These are phyloP conservation scores for Amphibalanus amphitrite DNA, from an alignment of 1,140 invertebrate species.

Conservation along the genomic window DNA sequence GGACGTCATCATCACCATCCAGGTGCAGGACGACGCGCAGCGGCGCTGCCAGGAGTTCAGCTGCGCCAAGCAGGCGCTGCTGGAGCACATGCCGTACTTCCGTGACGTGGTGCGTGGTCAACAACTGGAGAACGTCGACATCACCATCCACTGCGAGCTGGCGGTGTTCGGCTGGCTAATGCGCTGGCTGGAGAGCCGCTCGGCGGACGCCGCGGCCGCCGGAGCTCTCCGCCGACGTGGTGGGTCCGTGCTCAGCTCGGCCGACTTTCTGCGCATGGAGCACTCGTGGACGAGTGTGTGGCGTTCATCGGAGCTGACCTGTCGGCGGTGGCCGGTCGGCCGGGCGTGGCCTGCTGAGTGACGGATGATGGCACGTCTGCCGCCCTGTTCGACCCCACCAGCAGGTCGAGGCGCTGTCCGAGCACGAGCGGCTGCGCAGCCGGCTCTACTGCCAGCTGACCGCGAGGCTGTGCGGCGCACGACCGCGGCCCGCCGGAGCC, in stretches of 20 bases:
- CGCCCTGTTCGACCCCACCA: slow-evolving; percentile 57
- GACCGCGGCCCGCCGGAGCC: slow-evolving; percentile 48
- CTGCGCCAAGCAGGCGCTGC: background rate
- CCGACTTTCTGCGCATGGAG: slow-evolving; percentile 86
- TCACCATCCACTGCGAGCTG: slow-evolving; percentile 88
- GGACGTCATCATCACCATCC: background rate
- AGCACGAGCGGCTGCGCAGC: slow-evolving; percentile 65
- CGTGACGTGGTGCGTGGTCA: slow-evolving; percentile 34
- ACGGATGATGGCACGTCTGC: slow-evolving; percentile 54
- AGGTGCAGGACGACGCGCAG: background rate
- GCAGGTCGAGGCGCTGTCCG: slow-evolving; percentile 54
- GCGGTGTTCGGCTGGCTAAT: slow-evolving; percentile 91
- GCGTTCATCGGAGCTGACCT: slow-evolving; percentile 58
- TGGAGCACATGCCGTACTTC: slow-evolving; percentile 1
- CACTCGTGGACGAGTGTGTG: slow-evolving; percentile 60
- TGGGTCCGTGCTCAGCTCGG: slow-evolving; percentile 63
- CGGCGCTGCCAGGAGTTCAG: background rate
- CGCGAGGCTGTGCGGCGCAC: slow-evolving; percentile 45
- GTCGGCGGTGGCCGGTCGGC: slow-evolving; percentile 55
- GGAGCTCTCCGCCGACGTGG: slow-evolving; percentile 29
- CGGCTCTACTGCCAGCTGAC: slow-evolving; percentile 65
- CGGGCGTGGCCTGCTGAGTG: slow-evolving; percentile 61
- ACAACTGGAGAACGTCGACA: slow-evolving; percentile 82
- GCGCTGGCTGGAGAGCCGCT: slow-evolving; percentile 52
- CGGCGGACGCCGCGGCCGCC: slow-evolving; percentile 11